phyloP scores from a whole-genome alignment of 2,797 vertebrate genomes.

The Microhierax caerulescens region DNA sequence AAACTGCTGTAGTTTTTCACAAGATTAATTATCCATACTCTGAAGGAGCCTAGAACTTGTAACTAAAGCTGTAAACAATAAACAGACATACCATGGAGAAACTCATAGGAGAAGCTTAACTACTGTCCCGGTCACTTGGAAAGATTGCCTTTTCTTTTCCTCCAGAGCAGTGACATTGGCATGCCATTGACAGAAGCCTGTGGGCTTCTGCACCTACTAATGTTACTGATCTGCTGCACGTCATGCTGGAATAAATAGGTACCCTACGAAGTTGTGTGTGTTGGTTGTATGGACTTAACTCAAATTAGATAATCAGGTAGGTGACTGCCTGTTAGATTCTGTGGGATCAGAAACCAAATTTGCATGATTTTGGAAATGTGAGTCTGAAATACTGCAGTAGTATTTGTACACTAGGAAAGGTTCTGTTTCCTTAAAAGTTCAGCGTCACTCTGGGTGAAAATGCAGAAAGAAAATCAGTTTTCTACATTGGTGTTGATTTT shows the following conservation, averaged over 20 bases:
- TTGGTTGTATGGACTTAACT: not conserved
- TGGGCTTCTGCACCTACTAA: not conserved
- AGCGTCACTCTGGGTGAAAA: not conserved
- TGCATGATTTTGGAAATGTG: not conserved
- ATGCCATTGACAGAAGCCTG: not conserved
- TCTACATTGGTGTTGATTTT: not conserved
- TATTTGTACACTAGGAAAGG: not conserved
- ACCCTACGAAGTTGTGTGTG: not conserved
- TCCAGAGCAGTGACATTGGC: not conserved
- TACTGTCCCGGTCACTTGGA: not conserved
- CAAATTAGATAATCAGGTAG: not conserved
- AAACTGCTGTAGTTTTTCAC: constrained; percentile 28
- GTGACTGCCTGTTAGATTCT: not conserved
- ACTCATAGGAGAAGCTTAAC: not conserved
- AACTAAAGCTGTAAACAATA: constrained; percentile 33
- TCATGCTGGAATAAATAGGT: not conserved
- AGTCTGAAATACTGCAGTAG: not conserved
- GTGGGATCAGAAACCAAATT: not conserved
- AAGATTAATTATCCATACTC: constrained; percentile 54
- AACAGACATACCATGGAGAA: not conserved
- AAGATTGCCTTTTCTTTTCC: not conserved
- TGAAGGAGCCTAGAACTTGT: constrained; percentile 4
- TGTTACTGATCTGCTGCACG: not conserved
- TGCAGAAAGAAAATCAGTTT: not conserved
- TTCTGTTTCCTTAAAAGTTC: not conserved